phyloP scores from a whole-genome alignment of 2,797 vertebrate species.

The Cichlasoma orientale region DNA sequence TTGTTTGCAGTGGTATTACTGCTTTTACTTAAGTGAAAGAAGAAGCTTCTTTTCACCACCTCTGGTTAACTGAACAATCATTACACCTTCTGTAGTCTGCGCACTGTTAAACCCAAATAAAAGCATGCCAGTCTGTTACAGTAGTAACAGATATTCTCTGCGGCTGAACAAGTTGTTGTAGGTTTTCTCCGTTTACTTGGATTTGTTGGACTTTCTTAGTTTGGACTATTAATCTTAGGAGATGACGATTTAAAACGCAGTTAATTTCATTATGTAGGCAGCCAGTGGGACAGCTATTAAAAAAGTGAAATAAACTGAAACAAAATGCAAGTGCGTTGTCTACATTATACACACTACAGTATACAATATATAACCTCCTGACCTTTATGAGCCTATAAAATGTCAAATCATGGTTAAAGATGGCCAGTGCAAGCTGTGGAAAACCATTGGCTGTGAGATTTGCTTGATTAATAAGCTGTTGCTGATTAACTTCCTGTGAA shows the following conservation, averaged over 20 bases:
- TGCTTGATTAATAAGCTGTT: not conserved
- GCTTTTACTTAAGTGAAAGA: too few species aligned
- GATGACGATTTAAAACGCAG: not conserved
- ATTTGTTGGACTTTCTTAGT: not conserved
- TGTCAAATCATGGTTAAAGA: not conserved
- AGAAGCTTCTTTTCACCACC: too few species aligned
- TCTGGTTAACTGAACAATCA: too few species aligned
- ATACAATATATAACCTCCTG: not conserved
- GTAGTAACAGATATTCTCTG: too few species aligned
- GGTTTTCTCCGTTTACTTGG: not conserved
- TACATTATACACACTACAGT: too few species aligned
- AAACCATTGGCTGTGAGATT: not conserved
- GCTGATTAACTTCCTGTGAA: not conserved
- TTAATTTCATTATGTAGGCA: not conserved
- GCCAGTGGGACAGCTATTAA: not conserved
- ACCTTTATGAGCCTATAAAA: not conserved
- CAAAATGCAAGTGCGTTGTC: not conserved
- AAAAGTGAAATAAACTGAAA: not conserved
- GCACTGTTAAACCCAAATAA: too few species aligned
- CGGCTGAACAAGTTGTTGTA: too few species aligned
- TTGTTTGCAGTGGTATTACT: not conserved
- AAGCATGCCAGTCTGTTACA: too few species aligned
- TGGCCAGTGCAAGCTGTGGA: not conserved
- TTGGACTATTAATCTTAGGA: not conserved
- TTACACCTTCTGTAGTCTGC: too few species aligned